phyloP scores from a whole-genome alignment of 2,797 vertebrate genomes.

The Coccyzus lansbergi region DNA sequence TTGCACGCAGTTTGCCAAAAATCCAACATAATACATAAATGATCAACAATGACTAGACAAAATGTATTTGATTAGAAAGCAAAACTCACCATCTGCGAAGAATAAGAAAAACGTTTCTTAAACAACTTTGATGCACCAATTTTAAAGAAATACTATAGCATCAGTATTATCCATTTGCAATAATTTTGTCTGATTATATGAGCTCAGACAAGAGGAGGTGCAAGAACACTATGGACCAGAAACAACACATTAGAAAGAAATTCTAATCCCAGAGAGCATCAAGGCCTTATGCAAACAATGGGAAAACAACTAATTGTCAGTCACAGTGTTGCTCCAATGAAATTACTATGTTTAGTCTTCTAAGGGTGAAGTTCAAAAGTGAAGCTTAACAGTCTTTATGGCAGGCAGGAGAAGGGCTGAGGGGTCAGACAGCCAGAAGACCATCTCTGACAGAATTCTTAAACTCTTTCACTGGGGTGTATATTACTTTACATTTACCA shows the following conservation, averaged over 20 bases:
- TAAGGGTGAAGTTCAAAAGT: background rate
- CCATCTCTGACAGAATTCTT: background rate
- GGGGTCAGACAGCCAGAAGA: background rate
- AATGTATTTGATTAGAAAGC: background rate
- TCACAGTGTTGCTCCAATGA: background rate
- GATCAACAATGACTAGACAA: background rate
- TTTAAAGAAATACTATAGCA: background rate
- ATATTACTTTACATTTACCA: background rate
- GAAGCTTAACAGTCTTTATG: background rate
- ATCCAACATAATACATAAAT: background rate
- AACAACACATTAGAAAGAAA: background rate
- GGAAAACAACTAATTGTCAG: background rate
- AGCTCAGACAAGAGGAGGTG: background rate
- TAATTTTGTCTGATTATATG: background rate
- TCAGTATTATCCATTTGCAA: background rate
- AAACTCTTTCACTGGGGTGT: background rate
- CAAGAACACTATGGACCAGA: background rate
- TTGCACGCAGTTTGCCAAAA: background rate
- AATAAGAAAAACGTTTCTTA: background rate
- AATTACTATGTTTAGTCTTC: background rate
- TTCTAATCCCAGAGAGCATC: background rate
- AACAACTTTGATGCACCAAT: background rate
- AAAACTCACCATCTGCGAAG: background rate
- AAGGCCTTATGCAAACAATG: background rate
- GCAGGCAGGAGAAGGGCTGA: background rate